These are phyloP conservation scores for Bombyx mori DNA, from an alignment of 1,140 invertebrate species.

Conservation along the genomic window ASM3026992v2 NC_085110.1:14769501-14770000, in stretches of 20 bases:
- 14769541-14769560: conserved; percentile 51
- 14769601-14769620: conserved; percentile 66
- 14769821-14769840: conserved; percentile 29
- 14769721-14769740: conserved; percentile 63
- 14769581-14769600: conserved; percentile 61
- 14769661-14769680: conserved; percentile 67
- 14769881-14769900: neutral
- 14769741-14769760: conserved; percentile 65
- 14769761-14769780: conserved; percentile 68
- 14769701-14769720: conserved; percentile 68
- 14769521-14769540: conserved; percentile 56
- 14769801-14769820: conserved; percentile 51
- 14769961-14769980: too few relatives aligned
- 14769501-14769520: conserved; percentile 66
- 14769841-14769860: conserved; percentile 20
- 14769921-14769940: neutral
- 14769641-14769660: conserved; percentile 46
- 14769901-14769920: neutral
- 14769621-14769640: conserved; percentile 55
- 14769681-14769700: conserved; percentile 62
- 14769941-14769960: too few relatives aligned
- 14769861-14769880: neutral
- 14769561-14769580: conserved; percentile 69
- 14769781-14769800: conserved; percentile 62
- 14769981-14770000: too few relatives aligned